These are phyloP conservation scores for Liasis olivaceus DNA, from an alignment of 2,797 vertebrate genomes.

Conservation along the genomic window DNA sequence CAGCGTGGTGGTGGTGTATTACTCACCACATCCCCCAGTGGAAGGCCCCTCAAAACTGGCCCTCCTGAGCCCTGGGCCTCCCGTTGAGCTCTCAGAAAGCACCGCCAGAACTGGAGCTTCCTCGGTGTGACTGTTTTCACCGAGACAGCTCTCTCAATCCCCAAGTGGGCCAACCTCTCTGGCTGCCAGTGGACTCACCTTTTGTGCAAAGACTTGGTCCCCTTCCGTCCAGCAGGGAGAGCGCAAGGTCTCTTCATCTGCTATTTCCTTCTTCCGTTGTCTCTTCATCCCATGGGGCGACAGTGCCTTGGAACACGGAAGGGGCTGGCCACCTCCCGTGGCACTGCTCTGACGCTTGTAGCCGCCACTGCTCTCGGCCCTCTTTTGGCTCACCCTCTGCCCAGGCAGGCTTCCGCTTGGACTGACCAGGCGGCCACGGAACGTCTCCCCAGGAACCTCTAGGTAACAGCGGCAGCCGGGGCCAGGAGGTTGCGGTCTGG, in stretches of 20 bases:
- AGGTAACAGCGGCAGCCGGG: background rate
- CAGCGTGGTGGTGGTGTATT: background rate
- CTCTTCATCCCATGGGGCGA: conserved; percentile 35
- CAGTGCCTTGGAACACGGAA: accelerated
- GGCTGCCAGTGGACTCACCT: conserved; percentile 74
- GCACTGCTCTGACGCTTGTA: background rate
- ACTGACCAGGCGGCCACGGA: background rate
- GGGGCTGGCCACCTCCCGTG: background rate
- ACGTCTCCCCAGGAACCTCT: background rate
- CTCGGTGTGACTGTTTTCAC: background rate
- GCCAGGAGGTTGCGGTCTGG: background rate
- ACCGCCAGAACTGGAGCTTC: background rate
- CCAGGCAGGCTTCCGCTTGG: accelerated
- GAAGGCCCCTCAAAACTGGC: background rate
- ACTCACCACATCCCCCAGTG: background rate
- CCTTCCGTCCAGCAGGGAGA: conserved; percentile 70
- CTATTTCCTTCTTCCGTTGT: conserved; percentile 48
- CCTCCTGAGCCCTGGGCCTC: background rate
- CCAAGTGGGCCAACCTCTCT: background rate
- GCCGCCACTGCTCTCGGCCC: accelerated
- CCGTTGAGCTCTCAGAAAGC: background rate
- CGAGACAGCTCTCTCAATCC: background rate
- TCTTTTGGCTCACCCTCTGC: background rate
- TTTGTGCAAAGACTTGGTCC: conserved; percentile 87
- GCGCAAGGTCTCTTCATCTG: background rate